phyloP scores from a whole-genome alignment of 2,113 vertebrate genomes.

The Gorilla gorilla region DNA sequence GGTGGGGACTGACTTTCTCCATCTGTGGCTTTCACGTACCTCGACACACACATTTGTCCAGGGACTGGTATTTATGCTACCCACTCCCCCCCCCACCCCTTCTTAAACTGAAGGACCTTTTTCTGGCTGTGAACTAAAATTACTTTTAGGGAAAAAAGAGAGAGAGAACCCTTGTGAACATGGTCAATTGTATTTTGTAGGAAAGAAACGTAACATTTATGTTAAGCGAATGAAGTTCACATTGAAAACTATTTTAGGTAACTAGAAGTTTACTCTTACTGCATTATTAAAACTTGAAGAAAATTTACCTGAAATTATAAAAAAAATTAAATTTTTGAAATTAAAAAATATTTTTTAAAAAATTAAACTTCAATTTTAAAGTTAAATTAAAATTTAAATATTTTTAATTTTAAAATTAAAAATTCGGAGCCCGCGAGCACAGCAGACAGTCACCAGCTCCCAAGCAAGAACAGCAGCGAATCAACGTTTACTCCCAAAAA shows the following conservation, averaged over 20 bases:
- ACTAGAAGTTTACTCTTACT: neutral
- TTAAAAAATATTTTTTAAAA: too few relatives aligned
- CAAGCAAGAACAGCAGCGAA: neutral
- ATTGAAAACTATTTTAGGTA: neutral
- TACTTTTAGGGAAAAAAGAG: neutral
- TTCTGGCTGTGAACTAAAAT: neutral
- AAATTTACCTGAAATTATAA: neutral
- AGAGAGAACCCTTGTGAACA: neutral
- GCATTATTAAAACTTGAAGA: neutral
- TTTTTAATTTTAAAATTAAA: too few relatives aligned
- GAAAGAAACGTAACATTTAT: neutral
- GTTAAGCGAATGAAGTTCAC: conserved; percentile 2
- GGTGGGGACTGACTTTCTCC: neutral
- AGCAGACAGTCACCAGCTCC: neutral
- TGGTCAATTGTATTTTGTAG: neutral
- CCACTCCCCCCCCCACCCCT: too few relatives aligned
- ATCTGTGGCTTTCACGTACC: neutral
- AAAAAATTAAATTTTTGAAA: neutral
- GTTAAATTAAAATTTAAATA: too few relatives aligned
- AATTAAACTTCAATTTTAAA: too few relatives aligned
- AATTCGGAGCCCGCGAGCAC: neutral
- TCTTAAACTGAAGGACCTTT: too few relatives aligned
- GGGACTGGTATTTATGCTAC: neutral
- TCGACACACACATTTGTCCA: neutral
- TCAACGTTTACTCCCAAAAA: neutral